Evolutionary conservation across 2,888 invertebrate genomes (phyloP).

Genomic region (Callosobruchus maculatus): DNA sequence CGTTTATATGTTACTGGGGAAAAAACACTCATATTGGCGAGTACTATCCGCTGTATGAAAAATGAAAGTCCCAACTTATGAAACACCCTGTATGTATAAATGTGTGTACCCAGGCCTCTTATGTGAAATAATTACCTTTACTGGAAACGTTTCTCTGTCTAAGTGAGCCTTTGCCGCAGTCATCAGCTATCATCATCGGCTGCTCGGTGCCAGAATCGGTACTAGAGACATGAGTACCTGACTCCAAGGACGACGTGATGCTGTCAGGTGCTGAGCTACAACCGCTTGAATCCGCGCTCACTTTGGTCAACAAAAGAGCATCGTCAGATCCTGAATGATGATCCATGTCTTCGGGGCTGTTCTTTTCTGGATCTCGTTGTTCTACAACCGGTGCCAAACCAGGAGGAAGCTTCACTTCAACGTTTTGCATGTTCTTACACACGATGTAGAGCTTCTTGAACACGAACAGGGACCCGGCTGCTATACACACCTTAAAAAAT

Average conservation of each 20-base stretch:
- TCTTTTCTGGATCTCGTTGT: conserved; percentile 32
- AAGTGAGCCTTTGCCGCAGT: conserved; percentile 31
- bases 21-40: too few relatives aligned
- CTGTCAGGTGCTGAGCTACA: conserved; percentile 58
- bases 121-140: conserved; percentile 18
- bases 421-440: conserved; percentile 62
- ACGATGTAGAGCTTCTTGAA: conserved; percentile 55
- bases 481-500: background rate
- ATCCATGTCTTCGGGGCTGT: conserved; percentile 30
- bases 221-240: conserved; percentile 51
- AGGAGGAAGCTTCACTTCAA: conserved; percentile 64
- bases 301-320: conserved; percentile 38
- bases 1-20: too few relatives aligned
- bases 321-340: conserved; percentile 37
- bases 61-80: too few relatives aligned
- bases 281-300: conserved; percentile 53
- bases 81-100: too few relatives aligned
- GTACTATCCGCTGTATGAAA: too few relatives aligned
- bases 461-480: background rate
- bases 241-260: conserved; percentile 54
- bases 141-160: conserved; percentile 33
- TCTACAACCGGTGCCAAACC: conserved; percentile 52
- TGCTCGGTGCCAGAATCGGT: conserved; percentile 52
- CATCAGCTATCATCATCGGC: conserved; percentile 22
- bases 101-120: too few relatives aligned